Evolutionary conservation across 2,113 vertebrate species (phyloP).

Genomic region (Isichthys henryi): DNA sequence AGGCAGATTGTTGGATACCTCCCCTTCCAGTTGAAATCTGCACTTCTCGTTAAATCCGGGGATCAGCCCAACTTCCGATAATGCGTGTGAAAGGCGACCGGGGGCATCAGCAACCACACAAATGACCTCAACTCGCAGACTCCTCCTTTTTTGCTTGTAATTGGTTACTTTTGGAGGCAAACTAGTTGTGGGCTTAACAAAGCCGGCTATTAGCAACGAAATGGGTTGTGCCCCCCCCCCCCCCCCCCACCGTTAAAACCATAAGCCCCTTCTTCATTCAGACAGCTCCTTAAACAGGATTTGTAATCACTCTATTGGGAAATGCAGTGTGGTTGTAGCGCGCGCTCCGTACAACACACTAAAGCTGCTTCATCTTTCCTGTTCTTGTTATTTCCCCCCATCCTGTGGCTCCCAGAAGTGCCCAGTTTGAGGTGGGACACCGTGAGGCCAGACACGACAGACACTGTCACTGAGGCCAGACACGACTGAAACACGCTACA

Average conservation of each 20-base stretch:
- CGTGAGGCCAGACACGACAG: not conserved
- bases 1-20: not conserved
- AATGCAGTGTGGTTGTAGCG: slow-evolving; percentile 7
- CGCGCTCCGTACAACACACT: slow-evolving; percentile 18
- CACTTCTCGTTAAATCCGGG: not conserved
- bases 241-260: slow-evolving; percentile 48
- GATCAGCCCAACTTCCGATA: slow-evolving; percentile 9
- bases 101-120: not conserved
- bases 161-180: slow-evolving; percentile 38
- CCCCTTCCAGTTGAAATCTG: not conserved
- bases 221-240: slow-evolving; percentile 33
- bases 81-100: not conserved
- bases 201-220: slow-evolving; percentile 38
- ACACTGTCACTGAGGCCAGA: too few species aligned
- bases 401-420: not conserved
- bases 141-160: slow-evolving; percentile 19
- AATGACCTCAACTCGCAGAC: not conserved
- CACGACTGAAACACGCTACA: not conserved
- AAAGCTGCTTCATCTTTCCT: not conserved
- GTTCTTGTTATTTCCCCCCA: slow-evolving; percentile 12
- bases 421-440: not conserved
- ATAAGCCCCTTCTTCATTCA: slow-evolving; percentile 53
- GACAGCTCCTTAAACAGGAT: slow-evolving; percentile 33
- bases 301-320: slow-evolving; percentile 43
- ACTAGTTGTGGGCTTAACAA: slow-evolving; percentile 44